A percentile compares a stretch with the other conserved stretches of the same genome.
Evolutionary conservation across 2,888 invertebrate genomes (phyloP).

Genomic region (Drosophila neutralis): DNA sequence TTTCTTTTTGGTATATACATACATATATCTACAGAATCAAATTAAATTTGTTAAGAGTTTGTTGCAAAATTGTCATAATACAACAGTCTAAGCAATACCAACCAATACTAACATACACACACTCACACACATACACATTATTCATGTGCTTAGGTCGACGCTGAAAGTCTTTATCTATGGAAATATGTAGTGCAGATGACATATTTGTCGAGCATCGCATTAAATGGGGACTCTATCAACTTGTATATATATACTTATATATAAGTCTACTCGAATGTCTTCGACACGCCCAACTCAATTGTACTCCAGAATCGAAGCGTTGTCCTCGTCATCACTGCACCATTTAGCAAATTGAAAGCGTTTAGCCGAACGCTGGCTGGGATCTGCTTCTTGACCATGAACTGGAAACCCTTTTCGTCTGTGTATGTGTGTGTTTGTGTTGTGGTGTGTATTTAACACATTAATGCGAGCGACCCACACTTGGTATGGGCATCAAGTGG

Average conservation of each 20-base stretch:
- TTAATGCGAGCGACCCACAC: slow-evolving; percentile 52
- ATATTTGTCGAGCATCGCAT: slow-evolving; percentile 52
- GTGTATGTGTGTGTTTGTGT: slow-evolving; percentile 11
- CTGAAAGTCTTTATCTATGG: slow-evolving; percentile 36
- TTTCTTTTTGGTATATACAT: too few relatives aligned
- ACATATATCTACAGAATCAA: not conserved
- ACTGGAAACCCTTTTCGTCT: slow-evolving; percentile 53
- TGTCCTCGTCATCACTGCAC: slow-evolving; percentile 54
- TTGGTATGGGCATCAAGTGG: slow-evolving; percentile 62
- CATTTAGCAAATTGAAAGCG: slow-evolving; percentile 78
- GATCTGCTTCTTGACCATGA: slow-evolving; percentile 65
- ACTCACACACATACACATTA: not conserved
- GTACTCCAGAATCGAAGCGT: slow-evolving; percentile 48
- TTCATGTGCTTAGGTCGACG: not conserved
- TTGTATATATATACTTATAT: not conserved
- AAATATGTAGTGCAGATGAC: slow-evolving; percentile 67
- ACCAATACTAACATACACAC: not conserved
- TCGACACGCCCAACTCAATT: slow-evolving; percentile 67
- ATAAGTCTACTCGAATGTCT: slow-evolving; percentile 52
- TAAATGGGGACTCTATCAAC: slow-evolving; percentile 12
- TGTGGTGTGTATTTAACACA: slow-evolving; percentile 69
- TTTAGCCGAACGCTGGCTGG: slow-evolving; percentile 64
- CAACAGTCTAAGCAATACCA: not conserved
- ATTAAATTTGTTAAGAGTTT: not conserved
- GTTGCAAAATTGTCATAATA: slow-evolving; percentile 15